Evolutionary conservation across 1,140 invertebrate species (phyloP).

Genomic region (Solenopsis invicta): DNA sequence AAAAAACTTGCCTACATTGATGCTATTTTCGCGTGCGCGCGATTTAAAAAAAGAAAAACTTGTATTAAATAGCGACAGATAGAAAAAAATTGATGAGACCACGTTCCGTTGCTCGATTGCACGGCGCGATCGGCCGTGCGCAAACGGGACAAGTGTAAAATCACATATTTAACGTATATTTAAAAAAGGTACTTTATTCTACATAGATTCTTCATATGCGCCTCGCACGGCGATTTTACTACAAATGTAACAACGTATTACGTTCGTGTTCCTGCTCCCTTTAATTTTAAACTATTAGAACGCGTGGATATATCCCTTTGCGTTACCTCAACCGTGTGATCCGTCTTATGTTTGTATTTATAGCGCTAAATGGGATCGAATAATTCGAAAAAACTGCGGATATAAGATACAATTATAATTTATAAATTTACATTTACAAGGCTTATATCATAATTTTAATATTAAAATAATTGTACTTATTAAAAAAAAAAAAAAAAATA

Average conservation of each 20-base stretch:
- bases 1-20: too few relatives aligned
- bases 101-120: background rate
- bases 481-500: slow-evolving; percentile 4
- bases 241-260: slow-evolving; percentile 68
- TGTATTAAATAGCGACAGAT: background rate
- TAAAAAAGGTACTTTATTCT: slow-evolving; percentile 67
- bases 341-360: slow-evolving; percentile 14
- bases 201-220: slow-evolving; percentile 28
- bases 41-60: background rate
- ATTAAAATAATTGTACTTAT: slow-evolving; percentile 85
- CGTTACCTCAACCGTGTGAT: background rate
- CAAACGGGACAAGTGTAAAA: background rate
- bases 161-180: slow-evolving; percentile 42
- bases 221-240: slow-evolving; percentile 54
- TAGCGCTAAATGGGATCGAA: slow-evolving; percentile 64
- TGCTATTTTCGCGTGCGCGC: background rate
- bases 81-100: background rate
- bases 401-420: slow-evolving; percentile 84
- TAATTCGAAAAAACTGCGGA: slow-evolving; percentile 72
- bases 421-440: slow-evolving; percentile 86
- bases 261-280: slow-evolving; percentile 25
- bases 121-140: too few relatives aligned
- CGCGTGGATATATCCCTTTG: slow-evolving; percentile 15
- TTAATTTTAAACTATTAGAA: slow-evolving; percentile 35
- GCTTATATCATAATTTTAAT: slow-evolving; percentile 83